phyloP scores from a whole-genome alignment of 1,140 invertebrate genomes.

The Gryllus bimaculatus region DNA sequence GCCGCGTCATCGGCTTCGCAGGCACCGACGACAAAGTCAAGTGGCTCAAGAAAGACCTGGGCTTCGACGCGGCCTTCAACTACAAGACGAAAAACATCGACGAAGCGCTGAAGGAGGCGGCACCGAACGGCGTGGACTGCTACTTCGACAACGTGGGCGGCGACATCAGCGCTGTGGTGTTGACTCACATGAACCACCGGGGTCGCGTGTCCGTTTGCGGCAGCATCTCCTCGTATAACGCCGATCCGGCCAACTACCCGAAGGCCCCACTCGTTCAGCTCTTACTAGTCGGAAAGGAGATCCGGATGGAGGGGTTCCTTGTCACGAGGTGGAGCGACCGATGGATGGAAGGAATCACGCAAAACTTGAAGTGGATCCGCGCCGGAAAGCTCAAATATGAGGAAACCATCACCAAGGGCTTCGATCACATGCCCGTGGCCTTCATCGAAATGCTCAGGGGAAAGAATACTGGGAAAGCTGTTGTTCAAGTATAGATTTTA shows the following conservation, averaged over 20 bases:
- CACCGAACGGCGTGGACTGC: constrained; percentile 58
- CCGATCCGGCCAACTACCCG: constrained; percentile 30
- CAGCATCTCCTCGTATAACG: constrained; percentile 51
- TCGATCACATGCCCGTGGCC: constrained; percentile 52
- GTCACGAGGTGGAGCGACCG: constrained; percentile 39
- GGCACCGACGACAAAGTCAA: constrained; percentile 58
- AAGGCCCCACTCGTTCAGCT: constrained; percentile 40
- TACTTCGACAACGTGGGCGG: constrained; percentile 71
- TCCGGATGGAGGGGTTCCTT: constrained; percentile 54
- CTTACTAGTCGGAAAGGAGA: constrained; percentile 40
- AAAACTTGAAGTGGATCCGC: constrained; percentile 45
- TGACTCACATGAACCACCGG: constrained; percentile 49
- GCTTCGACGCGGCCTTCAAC: constrained; percentile 59
- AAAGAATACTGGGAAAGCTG: constrained; percentile 51
- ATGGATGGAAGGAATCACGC: constrained; percentile 42
- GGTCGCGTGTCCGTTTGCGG: constrained; percentile 55
- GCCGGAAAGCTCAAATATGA: constrained; percentile 45
- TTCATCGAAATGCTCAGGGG: constrained; percentile 52
- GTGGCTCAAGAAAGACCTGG: constrained; percentile 53
- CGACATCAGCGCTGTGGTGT: constrained; percentile 47
- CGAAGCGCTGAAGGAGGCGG: constrained; percentile 45
- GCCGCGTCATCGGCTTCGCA: constrained; percentile 59
- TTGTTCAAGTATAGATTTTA: constrained; percentile 39
- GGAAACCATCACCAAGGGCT: constrained; percentile 51
- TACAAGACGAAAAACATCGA: constrained; percentile 53